Base-by-base conservation (phyloP, 2,113 vertebrate species). In the Trachemys scripta region DNA sequence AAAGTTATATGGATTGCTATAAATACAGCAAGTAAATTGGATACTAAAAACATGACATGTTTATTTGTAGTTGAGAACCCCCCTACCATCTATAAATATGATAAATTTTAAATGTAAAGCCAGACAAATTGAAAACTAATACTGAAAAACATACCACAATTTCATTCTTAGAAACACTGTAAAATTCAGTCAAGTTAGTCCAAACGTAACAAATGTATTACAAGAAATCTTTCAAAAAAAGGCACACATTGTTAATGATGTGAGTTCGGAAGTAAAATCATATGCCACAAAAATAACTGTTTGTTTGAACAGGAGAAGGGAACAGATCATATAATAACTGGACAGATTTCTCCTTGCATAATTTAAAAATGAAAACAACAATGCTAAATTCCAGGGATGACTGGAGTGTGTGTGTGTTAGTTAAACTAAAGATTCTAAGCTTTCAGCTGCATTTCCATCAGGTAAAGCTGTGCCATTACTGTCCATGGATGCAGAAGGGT, bases 381-480 rank as follows among this genome's bases (percentile, higher is more conserved):
- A 81, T 17, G 92, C 90, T 97, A 94, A 93, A 97, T 57, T 80
- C 80, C 92, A 89, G 85, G 24, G 93, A 54, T 86, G 79, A 87
- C 59, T 69, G 80, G 35, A 84, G n/a, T 85, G 90, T 9, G 49
- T 49, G 14, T 84, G 79, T 62, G 91, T 65, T 88, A 47, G 82
- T 98, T 98, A 99, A 97, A 99, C 99, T 94, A 99, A 98, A 65
- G 99, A 99, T 87, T 99, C 99, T 87, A 99, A 98, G 97, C 99
- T 99, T 98, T 99, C 99, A 0, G 99, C 98, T 42, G 97, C 97
- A 31, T 98, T 98, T 45, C 98, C 98, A 10, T 98, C 99, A 5
- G 98, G 98, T 97, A 99, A 96, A 82, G 98, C 98, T 78, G 98
- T 98, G 5, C 99, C 99, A 4, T 99, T 99, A 96, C 98, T 99